Base-by-base conservation (phyloP, 2,797 vertebrate species). In the Atherinosoma microstoma region DNA sequence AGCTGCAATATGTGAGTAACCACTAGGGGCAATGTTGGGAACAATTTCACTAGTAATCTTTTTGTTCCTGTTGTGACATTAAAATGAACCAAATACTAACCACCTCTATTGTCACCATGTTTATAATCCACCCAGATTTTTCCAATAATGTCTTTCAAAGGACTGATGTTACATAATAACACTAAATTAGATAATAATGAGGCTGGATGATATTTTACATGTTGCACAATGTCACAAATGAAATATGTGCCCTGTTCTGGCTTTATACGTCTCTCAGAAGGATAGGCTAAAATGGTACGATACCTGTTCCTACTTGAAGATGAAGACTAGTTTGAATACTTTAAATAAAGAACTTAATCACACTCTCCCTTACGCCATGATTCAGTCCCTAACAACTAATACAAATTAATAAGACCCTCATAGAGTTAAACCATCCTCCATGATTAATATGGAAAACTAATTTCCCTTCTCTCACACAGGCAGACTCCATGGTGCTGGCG, bases 361-460 rank as follows among this genome's bases (percentile, higher is more conserved):
- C 13, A n/a, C 2, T 60, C 47, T 24, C 22, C 62, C 18, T 34
- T 38, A 54, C 13, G 7, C 58, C 49, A 51, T 54, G 34, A 70
- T 42, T 67, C 35, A 40, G 16, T 60, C 30, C 61, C 35, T 63
- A 69, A 58, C 68, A 78, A 47, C 45, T 49, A 49, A 2, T 61
- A 64, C 78, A 58, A 68, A 64, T 60, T 42, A 79, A 76, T 75
- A 72, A 67, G 29, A 71, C 62, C 64, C 15, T 51, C 0, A 1
- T n/a, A 29, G 40, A 75, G 61, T 65, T 64, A 54, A 82, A 76
- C 69, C 58, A 53, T 58, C 72, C 22, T 16, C 20, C 2, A 27
- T 73, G 34, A 81, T 78, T 74, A 62, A 73, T 80, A 38, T 7
- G n/a, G 54, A 81, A 69, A 75, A 58, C 38, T 24, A 1, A 70